Evolutionary conservation across 1,140 invertebrate genomes (phyloP).

Genomic region (Parapsyche elsis): DNA sequence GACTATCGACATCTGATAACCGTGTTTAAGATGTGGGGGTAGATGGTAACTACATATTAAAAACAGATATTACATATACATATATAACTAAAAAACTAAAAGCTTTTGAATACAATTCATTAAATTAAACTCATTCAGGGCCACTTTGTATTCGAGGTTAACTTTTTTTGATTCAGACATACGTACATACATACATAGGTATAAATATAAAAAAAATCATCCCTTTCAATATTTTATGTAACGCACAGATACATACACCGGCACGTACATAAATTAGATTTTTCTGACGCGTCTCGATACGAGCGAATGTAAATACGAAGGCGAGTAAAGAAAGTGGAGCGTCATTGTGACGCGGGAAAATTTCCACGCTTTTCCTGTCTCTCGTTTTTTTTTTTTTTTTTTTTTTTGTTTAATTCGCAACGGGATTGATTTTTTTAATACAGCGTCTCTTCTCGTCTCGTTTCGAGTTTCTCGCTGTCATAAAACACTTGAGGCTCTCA

Average conservation of each 20-base stretch:
- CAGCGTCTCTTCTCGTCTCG: conserved; percentile 23
- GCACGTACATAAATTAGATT: conserved; percentile 12
- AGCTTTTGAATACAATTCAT: too few species aligned
- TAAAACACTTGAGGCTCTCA: conserved; percentile 33
- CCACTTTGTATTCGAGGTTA: too few species aligned
- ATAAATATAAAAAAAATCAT: not conserved
- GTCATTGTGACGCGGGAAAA: not conserved
- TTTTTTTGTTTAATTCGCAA: not conserved
- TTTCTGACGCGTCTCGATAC: not conserved
- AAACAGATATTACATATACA: too few species aligned
- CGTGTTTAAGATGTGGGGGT: too few species aligned
- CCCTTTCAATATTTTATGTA: not conserved
- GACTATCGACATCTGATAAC: too few species aligned
- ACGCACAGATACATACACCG: not conserved
- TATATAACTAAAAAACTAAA: too few species aligned
- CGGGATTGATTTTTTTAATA: conserved; percentile 30
- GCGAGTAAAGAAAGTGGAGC: not conserved
- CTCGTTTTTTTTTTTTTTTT: not conserved
- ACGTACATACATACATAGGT: not conserved
- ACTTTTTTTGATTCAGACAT: not conserved
- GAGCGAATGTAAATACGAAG: not conserved
- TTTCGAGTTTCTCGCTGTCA: conserved; percentile 18
- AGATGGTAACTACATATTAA: too few species aligned
- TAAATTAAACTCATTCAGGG: too few species aligned
- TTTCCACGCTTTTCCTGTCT: conserved; percentile 7